Evolutionary conservation across 1,140 invertebrate species (phyloP).

Genomic region (Gonatopus flavifemur): DNA sequence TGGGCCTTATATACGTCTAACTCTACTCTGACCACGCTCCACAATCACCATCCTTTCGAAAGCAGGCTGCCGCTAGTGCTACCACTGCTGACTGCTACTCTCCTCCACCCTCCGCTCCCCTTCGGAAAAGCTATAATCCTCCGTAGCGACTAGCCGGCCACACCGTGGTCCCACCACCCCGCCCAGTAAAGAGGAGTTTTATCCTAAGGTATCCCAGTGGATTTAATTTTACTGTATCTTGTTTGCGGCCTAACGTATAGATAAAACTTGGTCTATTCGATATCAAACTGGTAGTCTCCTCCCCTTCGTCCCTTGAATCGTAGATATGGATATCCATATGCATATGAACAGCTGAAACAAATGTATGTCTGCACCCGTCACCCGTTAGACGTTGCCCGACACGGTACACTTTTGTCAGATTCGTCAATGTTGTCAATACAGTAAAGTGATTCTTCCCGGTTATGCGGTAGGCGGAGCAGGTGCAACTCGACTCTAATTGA

Average conservation of each 20-base stretch:
- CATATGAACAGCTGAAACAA: slow-evolving; percentile 33
- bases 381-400: slow-evolving; percentile 42
- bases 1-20: slow-evolving; percentile 59
- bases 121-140: slow-evolving; percentile 56
- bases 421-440: slow-evolving; percentile 27
- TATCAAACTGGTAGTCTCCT: slow-evolving; percentile 26
- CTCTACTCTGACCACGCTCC: slow-evolving; percentile 57
- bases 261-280: slow-evolving; percentile 16
- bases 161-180: slow-evolving; percentile 24
- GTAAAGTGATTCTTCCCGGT: slow-evolving; percentile 7
- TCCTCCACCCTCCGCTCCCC: slow-evolving; percentile 52
- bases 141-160: slow-evolving; percentile 25
- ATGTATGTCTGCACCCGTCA: slow-evolving; percentile 45
- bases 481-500: slow-evolving; percentile 14
- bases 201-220: slow-evolving; percentile 7
- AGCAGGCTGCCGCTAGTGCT: slow-evolving; percentile 51
- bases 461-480: slow-evolving; percentile 17
- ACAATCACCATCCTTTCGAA: slow-evolving; percentile 62
- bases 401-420: slow-evolving; percentile 28
- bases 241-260: slow-evolving; percentile 17
- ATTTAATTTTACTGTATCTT: slow-evolving; percentile 19
- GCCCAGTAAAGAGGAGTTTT: slow-evolving; percentile 11
- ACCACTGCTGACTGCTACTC: slow-evolving; percentile 55
- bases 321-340: slow-evolving; percentile 18
- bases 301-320: slow-evolving; percentile 21